phyloP scores from a whole-genome alignment of 2,888 invertebrate species.

The Orgyia antiqua region DNA sequence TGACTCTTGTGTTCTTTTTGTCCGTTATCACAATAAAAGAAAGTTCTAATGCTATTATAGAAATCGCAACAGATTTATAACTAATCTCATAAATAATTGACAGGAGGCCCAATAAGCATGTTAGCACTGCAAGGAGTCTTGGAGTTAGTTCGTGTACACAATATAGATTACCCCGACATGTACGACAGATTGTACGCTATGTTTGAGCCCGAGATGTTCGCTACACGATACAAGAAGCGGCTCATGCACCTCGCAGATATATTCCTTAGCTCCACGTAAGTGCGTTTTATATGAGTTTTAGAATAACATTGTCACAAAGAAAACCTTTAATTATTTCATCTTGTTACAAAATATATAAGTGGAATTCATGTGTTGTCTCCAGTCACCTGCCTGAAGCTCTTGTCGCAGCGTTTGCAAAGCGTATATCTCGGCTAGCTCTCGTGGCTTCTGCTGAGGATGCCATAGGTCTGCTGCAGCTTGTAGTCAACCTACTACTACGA shows the following conservation, averaged over 20 bases:
- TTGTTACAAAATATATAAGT: too few relatives aligned
- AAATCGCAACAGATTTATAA: too few relatives aligned
- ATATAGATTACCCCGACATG: conserved; percentile 96
- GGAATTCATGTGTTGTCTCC: conserved; percentile 28
- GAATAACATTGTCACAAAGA: not conserved
- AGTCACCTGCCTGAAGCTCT: conserved; percentile 94
- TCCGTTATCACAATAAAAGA: too few relatives aligned
- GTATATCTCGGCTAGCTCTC: conserved; percentile 89
- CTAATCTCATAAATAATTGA: too few relatives aligned
- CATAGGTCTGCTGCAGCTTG: conserved; percentile 86
- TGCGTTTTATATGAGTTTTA: conserved; percentile 7
- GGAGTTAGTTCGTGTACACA: conserved; percentile 91
- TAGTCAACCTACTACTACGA: conserved; percentile 90
- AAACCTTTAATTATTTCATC: not conserved
- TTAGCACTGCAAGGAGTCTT: conserved; percentile 95
- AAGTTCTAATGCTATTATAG: too few relatives aligned
- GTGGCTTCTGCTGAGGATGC: conserved; percentile 90
- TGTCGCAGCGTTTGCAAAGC: conserved; percentile 96
- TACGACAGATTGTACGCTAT: conserved; percentile 96
- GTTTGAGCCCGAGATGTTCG: conserved; percentile 94
- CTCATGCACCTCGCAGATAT: conserved; percentile 93
- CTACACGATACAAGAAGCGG: conserved; percentile 91
- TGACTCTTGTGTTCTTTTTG: too few relatives aligned
- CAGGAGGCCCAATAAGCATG: conserved; percentile 92
- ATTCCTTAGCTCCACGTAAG: conserved; percentile 94